phyloP scores from a whole-genome alignment of 2,888 invertebrate genomes.

The Coenonympha arcania region DNA sequence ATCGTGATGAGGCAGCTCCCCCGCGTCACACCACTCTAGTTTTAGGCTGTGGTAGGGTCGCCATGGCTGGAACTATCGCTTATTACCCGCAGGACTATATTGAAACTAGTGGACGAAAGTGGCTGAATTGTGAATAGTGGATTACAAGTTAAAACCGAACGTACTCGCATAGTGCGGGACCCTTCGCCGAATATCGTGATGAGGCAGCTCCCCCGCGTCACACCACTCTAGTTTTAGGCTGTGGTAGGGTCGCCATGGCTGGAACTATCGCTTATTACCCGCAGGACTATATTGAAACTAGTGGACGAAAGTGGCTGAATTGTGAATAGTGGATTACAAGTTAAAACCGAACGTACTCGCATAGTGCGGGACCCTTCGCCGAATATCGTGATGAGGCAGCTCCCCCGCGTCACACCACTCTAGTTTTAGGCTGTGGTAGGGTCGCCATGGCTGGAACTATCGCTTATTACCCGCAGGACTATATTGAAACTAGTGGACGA shows the following conservation, averaged over 20 bases:
- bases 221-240: slow-evolving; percentile 27
- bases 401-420: slow-evolving; percentile 24
- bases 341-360: too few relatives aligned
- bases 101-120: slow-evolving; percentile 14
- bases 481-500: slow-evolving; percentile 17
- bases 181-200: slow-evolving; percentile 26
- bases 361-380: slow-evolving; percentile 25
- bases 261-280: too few relatives aligned
- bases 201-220: slow-evolving; percentile 21
- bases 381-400: slow-evolving; percentile 24
- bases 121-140: slow-evolving; percentile 19
- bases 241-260: slow-evolving; percentile 9
- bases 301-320: too few relatives aligned
- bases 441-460: neutral
- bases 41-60: slow-evolving; percentile 22
- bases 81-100: too few relatives aligned
- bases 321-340: too few relatives aligned
- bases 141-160: slow-evolving; percentile 19
- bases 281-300: too few relatives aligned
- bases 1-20: slow-evolving; percentile 24
- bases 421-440: slow-evolving; percentile 25
- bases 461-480: too few relatives aligned
- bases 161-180: slow-evolving; percentile 24
- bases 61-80: too few relatives aligned
- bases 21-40: slow-evolving; percentile 24